A percentile compares a stretch with the other conserved stretches of the same genome.
These are phyloP conservation scores for Eubasilissa regina DNA, from an alignment of 1,140 invertebrate genomes.

Conservation along the genomic window DNA sequence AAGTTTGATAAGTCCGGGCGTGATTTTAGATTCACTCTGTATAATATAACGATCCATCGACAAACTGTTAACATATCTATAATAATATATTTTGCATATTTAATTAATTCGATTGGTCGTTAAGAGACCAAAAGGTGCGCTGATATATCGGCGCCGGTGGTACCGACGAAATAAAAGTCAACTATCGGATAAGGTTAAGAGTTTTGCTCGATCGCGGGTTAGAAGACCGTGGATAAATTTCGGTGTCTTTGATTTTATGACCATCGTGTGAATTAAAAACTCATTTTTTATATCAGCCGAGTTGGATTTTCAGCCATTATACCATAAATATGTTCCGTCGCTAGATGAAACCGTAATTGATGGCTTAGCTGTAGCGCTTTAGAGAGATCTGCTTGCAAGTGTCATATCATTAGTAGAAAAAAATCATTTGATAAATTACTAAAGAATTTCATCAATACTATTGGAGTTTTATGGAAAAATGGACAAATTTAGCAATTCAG, in stretches of 20 bases:
- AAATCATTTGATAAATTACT: no score
- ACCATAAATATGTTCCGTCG: neutral
- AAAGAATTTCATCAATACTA: no score
- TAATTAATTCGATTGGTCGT: constrained; percentile 15
- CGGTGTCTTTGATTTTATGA: constrained; percentile 2
- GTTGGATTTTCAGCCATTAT: neutral
- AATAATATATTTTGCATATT: constrained; percentile 5
- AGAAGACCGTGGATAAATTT: neutral
- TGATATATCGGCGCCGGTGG: neutral
- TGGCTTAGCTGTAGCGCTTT: no score
- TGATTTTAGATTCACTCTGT: no score
- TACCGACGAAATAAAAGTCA: constrained; percentile 2
- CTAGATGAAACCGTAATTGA: no score
- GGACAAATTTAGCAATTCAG: no score
- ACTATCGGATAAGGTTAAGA: neutral
- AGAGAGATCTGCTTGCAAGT: no score
- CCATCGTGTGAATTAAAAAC: neutral
- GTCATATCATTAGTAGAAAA: no score
- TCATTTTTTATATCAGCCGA: neutral
- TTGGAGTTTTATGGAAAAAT: no score
- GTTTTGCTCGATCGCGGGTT: neutral
- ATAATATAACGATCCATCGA: no score
- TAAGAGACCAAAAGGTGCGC: neutral
- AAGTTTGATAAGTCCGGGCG: no score
- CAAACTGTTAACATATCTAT: no score